These are phyloP conservation scores for Cinclus cinclus DNA, from an alignment of 2,113 vertebrate species.

Conservation along the genomic window DNA sequence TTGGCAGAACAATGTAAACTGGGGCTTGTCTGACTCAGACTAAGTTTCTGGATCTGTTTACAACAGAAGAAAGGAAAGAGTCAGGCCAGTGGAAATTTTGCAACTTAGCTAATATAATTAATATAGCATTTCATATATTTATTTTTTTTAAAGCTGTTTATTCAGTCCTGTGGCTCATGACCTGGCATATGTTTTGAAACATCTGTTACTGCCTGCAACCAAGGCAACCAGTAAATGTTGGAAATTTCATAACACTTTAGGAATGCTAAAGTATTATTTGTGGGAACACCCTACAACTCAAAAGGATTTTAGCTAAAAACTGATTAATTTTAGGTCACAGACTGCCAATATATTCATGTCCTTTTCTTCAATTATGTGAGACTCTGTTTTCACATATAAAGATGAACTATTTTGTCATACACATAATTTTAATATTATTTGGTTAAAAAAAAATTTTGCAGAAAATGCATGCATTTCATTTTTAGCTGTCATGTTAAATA, in stretches of 20 bases:
- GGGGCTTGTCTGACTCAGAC: background rate
- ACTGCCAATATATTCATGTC: background rate
- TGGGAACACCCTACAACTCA: background rate
- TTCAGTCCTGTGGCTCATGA: slow-evolving; percentile 13
- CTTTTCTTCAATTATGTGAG: background rate
- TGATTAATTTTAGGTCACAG: background rate
- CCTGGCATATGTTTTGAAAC: slow-evolving; percentile 44
- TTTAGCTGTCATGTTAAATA: background rate
- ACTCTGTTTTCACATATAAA: background rate
- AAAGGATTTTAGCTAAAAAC: background rate
- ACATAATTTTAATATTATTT: background rate
- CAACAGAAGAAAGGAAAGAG: background rate
- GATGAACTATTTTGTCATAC: background rate
- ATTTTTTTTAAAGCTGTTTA: background rate
- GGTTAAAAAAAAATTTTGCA: background rate
- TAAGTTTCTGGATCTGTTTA: background rate
- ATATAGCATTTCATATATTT: background rate
- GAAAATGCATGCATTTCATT: background rate
- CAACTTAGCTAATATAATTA: background rate
- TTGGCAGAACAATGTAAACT: slow-evolving; percentile 35
- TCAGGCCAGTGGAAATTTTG: slow-evolving; percentile 26
- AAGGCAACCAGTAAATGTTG: slow-evolving; percentile 34
- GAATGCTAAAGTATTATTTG: slow-evolving; percentile 42
- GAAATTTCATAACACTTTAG: slow-evolving; percentile 32
- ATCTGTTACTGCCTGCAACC: slow-evolving; percentile 39